Percentiles rank a stretch among this genome's conserved stretches.
These are phyloP conservation scores for Cheilosia soror DNA, from an alignment of 2,888 invertebrate species.

Conservation along the genomic window DNA sequence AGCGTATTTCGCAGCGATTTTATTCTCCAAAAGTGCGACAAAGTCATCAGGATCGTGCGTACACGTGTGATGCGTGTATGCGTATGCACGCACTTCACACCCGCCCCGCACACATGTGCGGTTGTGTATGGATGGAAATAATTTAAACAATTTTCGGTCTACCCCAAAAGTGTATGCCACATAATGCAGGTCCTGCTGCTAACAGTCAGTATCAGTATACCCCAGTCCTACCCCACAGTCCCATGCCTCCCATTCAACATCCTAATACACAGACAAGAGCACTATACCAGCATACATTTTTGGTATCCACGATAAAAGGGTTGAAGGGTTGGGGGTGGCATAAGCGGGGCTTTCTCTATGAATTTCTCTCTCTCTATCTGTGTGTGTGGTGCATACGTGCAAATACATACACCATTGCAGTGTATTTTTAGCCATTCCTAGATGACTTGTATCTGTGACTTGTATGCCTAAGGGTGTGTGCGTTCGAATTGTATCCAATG, in stretches of 20 bases:
- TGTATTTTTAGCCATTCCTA: conserved; percentile 69
- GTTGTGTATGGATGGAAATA: conserved; percentile 74
- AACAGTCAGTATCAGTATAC: conserved; percentile 45
- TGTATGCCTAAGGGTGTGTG: conserved; percentile 43
- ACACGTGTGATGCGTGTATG: conserved; percentile 49
- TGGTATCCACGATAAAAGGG: conserved; percentile 70
- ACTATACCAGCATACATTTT: conserved; percentile 20
- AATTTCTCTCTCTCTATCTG: background rate
- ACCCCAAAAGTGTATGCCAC: conserved; percentile 75
- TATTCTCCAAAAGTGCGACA: conserved; percentile 70
- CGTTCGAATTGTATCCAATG: conserved; percentile 67
- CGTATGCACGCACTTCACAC: conserved; percentile 59
- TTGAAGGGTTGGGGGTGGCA: conserved; percentile 60
- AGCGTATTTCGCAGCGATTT: conserved; percentile 61
- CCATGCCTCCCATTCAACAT: conserved; percentile 20
- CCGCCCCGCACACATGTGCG: conserved; percentile 68
- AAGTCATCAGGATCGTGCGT: conserved; percentile 67
- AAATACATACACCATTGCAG: conserved; percentile 37
- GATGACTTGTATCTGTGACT: conserved; percentile 61
- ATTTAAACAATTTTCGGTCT: conserved; percentile 76
- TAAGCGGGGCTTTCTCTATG: conserved; percentile 15
- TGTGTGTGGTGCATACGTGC: conserved; percentile 39
- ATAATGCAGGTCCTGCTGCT: conserved; percentile 75
- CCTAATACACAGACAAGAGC: conserved; percentile 8
- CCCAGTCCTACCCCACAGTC: conserved; percentile 69